Evolutionary conservation across 2,797 vertebrate genomes (phyloP), one percentile per base, ranked within the genome.

Genomic region (Erithacus rubecula): DNA sequence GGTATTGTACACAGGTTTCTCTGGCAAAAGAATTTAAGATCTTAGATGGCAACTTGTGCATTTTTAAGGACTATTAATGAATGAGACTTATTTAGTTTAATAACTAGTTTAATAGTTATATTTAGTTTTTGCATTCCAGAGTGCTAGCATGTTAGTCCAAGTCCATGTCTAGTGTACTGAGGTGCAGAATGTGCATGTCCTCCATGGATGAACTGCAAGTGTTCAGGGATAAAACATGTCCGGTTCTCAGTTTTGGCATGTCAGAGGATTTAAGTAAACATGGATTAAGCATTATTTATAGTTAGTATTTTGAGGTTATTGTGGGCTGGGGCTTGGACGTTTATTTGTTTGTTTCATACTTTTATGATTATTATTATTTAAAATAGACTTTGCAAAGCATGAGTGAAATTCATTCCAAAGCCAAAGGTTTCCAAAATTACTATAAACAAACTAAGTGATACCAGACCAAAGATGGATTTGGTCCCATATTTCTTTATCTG

Each of bases 1-100:
- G 99, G 99, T 99, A 98, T 74, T 43, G 96, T 96, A 58, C 63
- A 58, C 60, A 20, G 0, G 0, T 96, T 95, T 83, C 69, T 76
- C 80, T 94, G 64, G 51, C 52, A 94, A 89, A 86, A 72, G 43
- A 81, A 72, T 95, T 85, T 77, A 87, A 81, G n/a, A 51, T 41
- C 44, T 94, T 67, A 62, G 43, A 89, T 39, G 27, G 23, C 51
- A 65, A 43, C 44, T 78, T 77, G 30, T 58, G 43, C 37, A 21
- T 74, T 92, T 89, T 81, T 64, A 70, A 94, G 67, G 69, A 58
- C 10, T 78, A 2, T 41, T 90, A 69, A 34, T 71, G 22, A 79
- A 69, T 29, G 21, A 65, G 12, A 32, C 19, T 82, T 71, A 34
- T 7, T 95, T 70, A 83, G n/a, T 47, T 56, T 72, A 44, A 56